Evolutionary conservation across 2,888 invertebrate species (phyloP).

Genomic region (Drosophila atripex): DNA sequence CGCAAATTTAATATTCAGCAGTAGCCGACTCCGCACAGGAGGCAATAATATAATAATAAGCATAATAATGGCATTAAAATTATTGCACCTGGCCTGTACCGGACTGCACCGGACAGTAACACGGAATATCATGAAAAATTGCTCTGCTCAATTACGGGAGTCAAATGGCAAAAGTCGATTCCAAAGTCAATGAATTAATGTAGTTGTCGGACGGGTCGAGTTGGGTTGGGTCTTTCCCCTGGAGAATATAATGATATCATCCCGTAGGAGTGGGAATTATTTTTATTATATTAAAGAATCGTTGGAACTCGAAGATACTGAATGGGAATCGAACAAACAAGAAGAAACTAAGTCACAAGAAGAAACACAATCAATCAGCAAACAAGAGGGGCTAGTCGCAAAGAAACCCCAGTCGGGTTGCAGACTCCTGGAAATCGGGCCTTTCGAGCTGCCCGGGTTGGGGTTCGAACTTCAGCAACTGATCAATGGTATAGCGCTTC

Average conservation of each 20-base stretch:
- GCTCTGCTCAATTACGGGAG: conserved; percentile 24
- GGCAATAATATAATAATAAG: conserved; percentile 33
- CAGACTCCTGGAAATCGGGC: conserved; percentile 7
- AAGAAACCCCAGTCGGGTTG: conserved; percentile 20
- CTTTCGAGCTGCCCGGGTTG: conserved; percentile 38
- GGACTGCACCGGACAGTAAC: conserved; percentile 9
- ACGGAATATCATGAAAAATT: conserved; percentile 21
- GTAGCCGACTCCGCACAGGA: background rate
- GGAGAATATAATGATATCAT: background rate
- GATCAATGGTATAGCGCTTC: conserved; percentile 48
- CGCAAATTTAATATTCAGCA: conserved; percentile 43
- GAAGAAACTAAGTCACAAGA: background rate
- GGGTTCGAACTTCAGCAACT: conserved; percentile 51
- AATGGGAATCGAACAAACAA: background rate
- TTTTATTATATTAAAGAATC: background rate
- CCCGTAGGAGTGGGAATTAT: background rate
- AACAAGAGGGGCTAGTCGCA: conserved; percentile 14
- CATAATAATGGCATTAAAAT: conserved; percentile 45
- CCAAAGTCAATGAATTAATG: conserved; percentile 3
- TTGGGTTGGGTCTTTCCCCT: background rate
- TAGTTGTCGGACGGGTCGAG: background rate
- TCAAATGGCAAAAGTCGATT: conserved; percentile 12
- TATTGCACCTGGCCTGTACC: conserved; percentile 32
- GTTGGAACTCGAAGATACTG: background rate
- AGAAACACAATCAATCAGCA: background rate